These are phyloP conservation scores for Kryphioiulus occultus DNA, from an alignment of 2,888 invertebrate genomes.

Conservation along the genomic window DNA sequence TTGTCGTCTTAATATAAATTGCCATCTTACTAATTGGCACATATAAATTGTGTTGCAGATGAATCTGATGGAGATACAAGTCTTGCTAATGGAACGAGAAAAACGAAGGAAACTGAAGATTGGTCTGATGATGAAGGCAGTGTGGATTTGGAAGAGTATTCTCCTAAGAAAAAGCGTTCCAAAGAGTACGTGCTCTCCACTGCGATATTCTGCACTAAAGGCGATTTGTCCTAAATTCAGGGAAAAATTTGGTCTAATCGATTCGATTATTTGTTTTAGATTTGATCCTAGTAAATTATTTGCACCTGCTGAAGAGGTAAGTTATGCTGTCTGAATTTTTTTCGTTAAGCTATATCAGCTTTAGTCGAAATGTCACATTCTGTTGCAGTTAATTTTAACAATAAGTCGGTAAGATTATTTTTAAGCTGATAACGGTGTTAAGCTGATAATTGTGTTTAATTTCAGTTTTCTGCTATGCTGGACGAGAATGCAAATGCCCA, in stretches of 20 bases:
- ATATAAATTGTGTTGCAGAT: neutral
- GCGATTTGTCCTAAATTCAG: neutral
- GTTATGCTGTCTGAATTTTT: too few relatives aligned
- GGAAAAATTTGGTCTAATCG: neutral
- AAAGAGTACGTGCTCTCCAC: neutral
- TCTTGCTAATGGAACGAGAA: neutral
- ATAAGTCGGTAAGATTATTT: too few relatives aligned
- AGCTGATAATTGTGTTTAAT: neutral
- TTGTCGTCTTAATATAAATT: neutral
- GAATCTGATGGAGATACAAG: neutral
- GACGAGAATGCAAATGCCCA: slow-evolving; percentile 77
- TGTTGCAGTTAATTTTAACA: too few relatives aligned
- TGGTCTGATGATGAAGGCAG: neutral
- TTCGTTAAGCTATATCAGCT: too few relatives aligned
- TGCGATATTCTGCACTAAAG: too few relatives aligned
- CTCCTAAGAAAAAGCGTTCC: neutral
- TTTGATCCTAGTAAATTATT: slow-evolving; percentile 56
- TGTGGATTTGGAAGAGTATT: neutral
- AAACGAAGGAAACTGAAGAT: neutral
- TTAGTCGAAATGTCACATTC: too few relatives aligned
- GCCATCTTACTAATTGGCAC: neutral
- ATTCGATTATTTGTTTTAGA: slow-evolving; percentile 49
- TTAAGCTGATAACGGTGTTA: too few relatives aligned
- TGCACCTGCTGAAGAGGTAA: slow-evolving; percentile 61
- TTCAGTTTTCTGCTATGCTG: slow-evolving; percentile 80